Evolutionary conservation across 2,113 vertebrate genomes (phyloP).

Genomic region (Campylomormyrus tamandua): DNA sequence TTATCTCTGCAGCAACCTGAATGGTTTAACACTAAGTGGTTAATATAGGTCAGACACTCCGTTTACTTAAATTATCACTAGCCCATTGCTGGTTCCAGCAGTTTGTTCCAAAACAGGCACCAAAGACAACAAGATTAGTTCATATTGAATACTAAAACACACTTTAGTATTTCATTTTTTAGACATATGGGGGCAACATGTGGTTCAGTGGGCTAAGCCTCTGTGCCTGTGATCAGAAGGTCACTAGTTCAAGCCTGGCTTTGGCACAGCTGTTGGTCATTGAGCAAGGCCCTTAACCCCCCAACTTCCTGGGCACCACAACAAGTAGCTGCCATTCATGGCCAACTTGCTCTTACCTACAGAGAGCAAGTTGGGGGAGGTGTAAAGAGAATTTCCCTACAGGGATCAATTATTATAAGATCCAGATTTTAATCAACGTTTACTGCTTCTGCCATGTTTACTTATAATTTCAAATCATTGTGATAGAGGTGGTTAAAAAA

Average conservation of each 20-base stretch:
- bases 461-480: not conserved
- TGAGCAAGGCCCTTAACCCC: too few species aligned
- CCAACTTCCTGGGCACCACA: too few species aligned
- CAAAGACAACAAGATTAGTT: not conserved
- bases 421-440: not conserved
- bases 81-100: not conserved
- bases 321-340: too few species aligned
- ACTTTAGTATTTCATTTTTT: not conserved
- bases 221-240: too few species aligned
- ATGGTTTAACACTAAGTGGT: not conserved
- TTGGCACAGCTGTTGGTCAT: too few species aligned
- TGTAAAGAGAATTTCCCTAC: too few species aligned
- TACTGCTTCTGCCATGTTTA: not conserved
- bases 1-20: not conserved
- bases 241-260: too few species aligned
- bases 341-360: too few species aligned
- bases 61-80: not conserved
- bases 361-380: too few species aligned
- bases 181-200: not conserved
- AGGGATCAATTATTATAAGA: too few species aligned
- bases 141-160: not conserved
- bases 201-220: too few species aligned
- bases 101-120: not conserved
- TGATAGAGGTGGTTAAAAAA: not conserved
- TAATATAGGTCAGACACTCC: not conserved